phyloP scores from a whole-genome alignment of 2,888 invertebrate genomes.

The Tridacna crocea region DNA sequence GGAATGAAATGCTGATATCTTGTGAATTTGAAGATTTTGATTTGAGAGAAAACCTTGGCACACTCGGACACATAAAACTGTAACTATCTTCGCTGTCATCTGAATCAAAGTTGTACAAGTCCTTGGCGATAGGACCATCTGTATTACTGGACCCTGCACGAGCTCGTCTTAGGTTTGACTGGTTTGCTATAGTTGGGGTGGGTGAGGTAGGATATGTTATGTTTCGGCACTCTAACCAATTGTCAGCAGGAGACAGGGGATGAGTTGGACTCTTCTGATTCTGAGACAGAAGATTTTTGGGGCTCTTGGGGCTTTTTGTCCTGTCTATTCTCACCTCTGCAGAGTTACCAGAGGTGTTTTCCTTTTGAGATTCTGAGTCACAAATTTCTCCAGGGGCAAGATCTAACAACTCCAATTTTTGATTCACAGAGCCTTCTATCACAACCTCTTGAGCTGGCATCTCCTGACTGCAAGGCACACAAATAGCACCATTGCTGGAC shows the following conservation, averaged over 20 bases:
- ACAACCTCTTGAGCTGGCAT: conserved; percentile 26
- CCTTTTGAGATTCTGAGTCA: conserved; percentile 59
- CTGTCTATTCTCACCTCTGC: conserved; percentile 44
- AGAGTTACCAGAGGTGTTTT: conserved; percentile 44
- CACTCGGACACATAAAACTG: conserved; percentile 62
- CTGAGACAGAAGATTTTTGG: conserved; percentile 54
- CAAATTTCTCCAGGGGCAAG: conserved; percentile 7
- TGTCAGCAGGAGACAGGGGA: conserved; percentile 41
- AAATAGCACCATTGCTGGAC: conserved; percentile 43
- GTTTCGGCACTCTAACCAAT: conserved; percentile 57
- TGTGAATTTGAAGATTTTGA: conserved; percentile 43
- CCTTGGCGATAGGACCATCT: conserved; percentile 49
- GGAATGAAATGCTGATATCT: conserved; percentile 49
- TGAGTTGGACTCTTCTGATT: conserved; percentile 61
- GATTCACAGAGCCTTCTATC: conserved; percentile 20
- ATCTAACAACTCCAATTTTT: conserved; percentile 1
- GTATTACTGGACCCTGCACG: conserved; percentile 47
- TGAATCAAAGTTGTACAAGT: conserved; percentile 63
- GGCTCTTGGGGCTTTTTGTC: conserved; percentile 58
- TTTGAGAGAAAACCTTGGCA: conserved; percentile 55
- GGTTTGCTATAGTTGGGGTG: conserved; percentile 34
- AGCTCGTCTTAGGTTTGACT: conserved; percentile 34
- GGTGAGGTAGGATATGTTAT: conserved; percentile 55
- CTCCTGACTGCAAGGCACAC: conserved; percentile 43
- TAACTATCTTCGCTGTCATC: conserved; percentile 64